A percentile compares a stretch with the other conserved stretches of the same genome.
Conservation (phyloP, 1,140 invertebrate genomes). For the Portunus trituberculatus region DNA sequence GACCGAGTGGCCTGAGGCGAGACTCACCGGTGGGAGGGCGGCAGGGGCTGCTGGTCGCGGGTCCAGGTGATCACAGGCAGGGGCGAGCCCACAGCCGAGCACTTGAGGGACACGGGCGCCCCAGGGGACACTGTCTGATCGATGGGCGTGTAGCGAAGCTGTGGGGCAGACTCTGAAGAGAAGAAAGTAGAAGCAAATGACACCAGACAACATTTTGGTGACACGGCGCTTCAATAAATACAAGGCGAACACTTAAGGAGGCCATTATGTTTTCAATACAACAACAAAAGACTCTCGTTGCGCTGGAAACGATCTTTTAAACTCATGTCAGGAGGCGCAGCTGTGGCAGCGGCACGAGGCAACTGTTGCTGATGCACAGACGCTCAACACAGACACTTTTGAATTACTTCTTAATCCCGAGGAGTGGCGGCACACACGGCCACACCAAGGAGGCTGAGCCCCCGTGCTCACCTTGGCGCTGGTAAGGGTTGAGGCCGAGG, state of each 20-base stretch:
- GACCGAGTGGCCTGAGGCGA: neutral
- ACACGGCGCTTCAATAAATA: neutral
- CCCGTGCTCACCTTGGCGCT: neutral
- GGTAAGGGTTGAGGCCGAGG: neutral
- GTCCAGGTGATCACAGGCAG: slow-evolving; percentile 68
- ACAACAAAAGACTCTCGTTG: neutral
- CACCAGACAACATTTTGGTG: neutral
- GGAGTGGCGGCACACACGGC: neutral
- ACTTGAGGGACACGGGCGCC: slow-evolving; percentile 64
- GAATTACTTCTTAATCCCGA: neutral
- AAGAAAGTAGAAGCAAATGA: neutral
- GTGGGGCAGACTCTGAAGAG: slow-evolving; percentile 58
- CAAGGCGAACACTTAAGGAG: too few species aligned
- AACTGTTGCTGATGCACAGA: neutral
- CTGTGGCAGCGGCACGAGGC: neutral
- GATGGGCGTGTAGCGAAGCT: slow-evolving; percentile 65
- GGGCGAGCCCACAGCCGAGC: slow-evolving; percentile 58
- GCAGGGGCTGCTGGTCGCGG: slow-evolving; percentile 60
- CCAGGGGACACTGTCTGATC: slow-evolving; percentile 64
- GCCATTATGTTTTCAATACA: neutral
- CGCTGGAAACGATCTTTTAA: neutral
- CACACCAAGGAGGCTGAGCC: neutral
- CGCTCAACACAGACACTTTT: neutral
- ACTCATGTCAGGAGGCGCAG: neutral
- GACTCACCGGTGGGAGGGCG: slow-evolving; percentile 55